A percentile compares a stretch with the other conserved stretches of the same genome.
These are phyloP conservation scores for Halcyon malimbica DNA, from an alignment of 2,113 vertebrate species.

Conservation along the genomic window DNA sequence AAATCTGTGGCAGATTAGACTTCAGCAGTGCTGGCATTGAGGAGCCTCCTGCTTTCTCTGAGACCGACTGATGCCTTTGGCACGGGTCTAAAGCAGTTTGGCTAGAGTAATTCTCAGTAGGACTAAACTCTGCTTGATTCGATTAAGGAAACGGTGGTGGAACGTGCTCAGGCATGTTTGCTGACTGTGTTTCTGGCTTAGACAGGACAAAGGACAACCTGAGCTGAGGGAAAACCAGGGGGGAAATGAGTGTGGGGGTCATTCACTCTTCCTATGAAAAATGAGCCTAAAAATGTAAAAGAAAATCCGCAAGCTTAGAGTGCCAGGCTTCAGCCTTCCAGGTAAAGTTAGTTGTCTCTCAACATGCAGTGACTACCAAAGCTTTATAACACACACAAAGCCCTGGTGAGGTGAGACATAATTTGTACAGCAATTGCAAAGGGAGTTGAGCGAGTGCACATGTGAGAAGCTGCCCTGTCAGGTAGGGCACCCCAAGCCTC, in stretches of 20 bases:
- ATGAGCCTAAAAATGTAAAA: background rate
- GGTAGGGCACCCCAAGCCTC: background rate
- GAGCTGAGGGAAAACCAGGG: background rate
- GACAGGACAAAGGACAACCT: background rate
- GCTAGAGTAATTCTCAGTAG: background rate
- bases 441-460: accelerated
- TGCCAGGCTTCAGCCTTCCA: background rate
- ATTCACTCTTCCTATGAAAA: background rate
- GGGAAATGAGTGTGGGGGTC: background rate
- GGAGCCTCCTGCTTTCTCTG: background rate
- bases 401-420: background rate
- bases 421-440: background rate
- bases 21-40: background rate
- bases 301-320: background rate
- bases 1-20: background rate
- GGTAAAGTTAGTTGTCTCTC: background rate
- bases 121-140: background rate
- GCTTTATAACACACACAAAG: background rate
- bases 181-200: background rate
- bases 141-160: background rate
- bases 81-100: background rate
- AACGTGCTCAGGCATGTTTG: background rate
- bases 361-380: background rate
- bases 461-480: background rate
- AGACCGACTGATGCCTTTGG: accelerated